Base-by-base conservation (phyloP, 2,113 vertebrate species). In the Phodopus roborovskii region DNA sequence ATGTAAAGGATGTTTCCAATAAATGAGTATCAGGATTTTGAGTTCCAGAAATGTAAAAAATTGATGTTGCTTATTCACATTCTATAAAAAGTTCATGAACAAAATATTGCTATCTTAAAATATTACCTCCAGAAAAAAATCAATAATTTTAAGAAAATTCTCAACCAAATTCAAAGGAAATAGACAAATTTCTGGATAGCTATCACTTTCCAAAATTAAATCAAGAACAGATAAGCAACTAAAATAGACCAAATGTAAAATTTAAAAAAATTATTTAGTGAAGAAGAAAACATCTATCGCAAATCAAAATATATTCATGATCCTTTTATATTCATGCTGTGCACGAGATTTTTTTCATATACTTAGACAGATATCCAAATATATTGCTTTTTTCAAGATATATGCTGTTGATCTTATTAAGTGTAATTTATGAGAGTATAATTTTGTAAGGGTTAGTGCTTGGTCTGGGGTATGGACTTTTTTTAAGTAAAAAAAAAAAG, bases 321-420 rank as follows among this genome's bases (percentile, higher is more conserved):
- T 48, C 12, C 92, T 53, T 68, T 82, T 30, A 2, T 39, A 36
- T 82, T 95, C 91, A 60, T 64, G 62, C 36, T 73, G 68, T 74
- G 2, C 70, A 36, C 74, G 33, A 75, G 15, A 75, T 81, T 74
- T 66, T 74, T 66, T 92, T 82, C 24, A 83, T 30, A 90, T 60
- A 22, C 36, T 92, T 66, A 91, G 13, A 81, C 58, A 82, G 92
- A 82, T 24, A 73, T 92, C 58, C 3, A 93, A 95, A 89, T 78
- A 26, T 30, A 91, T 9, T 81, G 2, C 42, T 83, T 6, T 50
- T 85, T 64, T 81, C 73, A 78, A 91, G 12, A 30, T 7, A 78
- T 12, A 60, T 73, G 3, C 4, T 88, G 5, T 92, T 85, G 58
- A 17, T 45, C 36, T 83, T 90, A 84, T 42, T 42, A 93, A 93